phyloP scores from a whole-genome alignment of 1,140 invertebrate species.

The Megalonaias nervosa region DNA sequence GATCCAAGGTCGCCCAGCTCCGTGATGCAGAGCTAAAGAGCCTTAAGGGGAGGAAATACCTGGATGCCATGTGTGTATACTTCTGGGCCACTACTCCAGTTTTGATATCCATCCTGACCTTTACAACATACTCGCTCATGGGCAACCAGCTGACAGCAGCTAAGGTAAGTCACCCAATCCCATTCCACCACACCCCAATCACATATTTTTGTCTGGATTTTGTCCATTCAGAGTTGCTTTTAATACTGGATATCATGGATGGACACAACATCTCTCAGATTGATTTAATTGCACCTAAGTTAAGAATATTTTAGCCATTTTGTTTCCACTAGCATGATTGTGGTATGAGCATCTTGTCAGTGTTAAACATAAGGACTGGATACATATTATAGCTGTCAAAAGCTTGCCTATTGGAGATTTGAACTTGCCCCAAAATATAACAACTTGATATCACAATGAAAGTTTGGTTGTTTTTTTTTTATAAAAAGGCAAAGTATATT shows the following conservation, averaged over 20 bases:
- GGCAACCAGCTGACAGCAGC: conserved; percentile 88
- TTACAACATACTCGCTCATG: conserved; percentile 88
- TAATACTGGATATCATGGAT: neutral
- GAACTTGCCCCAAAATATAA: too few species aligned
- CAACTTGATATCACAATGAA: too few species aligned
- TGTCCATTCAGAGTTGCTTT: neutral
- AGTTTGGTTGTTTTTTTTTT: too few species aligned
- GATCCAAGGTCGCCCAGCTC: conserved; percentile 75
- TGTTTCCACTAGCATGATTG: neutral
- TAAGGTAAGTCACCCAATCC: conserved; percentile 75
- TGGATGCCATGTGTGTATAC: conserved; percentile 99
- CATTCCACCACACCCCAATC: neutral
- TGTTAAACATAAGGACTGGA: too few species aligned
- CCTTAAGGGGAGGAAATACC: conserved; percentile 85
- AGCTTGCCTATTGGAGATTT: too few species aligned
- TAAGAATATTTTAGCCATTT: neutral
- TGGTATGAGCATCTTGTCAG: neutral
- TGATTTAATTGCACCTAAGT: neutral
- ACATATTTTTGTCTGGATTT: neutral
- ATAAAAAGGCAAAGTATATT: too few species aligned
- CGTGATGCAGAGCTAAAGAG: conserved; percentile 64
- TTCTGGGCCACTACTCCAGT: conserved; percentile 99
- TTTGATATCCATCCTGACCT: conserved; percentile 92
- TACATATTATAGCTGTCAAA: too few species aligned
- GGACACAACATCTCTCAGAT: neutral